phyloP scores from a whole-genome alignment of 1,140 invertebrate genomes.

The Epicauta chinensis region DNA sequence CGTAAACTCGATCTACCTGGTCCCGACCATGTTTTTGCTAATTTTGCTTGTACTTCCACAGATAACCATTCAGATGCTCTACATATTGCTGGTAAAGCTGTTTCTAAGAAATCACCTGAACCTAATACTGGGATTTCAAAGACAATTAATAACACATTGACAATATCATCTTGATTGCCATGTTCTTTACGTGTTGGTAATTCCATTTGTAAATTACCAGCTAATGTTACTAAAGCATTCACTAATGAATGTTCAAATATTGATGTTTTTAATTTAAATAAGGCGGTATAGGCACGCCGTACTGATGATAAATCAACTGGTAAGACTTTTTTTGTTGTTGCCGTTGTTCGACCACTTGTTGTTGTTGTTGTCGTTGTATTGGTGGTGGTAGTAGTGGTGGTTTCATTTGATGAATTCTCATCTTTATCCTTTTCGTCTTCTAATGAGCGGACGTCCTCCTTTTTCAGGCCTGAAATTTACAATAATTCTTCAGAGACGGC shows the following conservation, averaged over 20 bases:
- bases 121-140: slow-evolving; percentile 81
- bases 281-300: slow-evolving; percentile 54
- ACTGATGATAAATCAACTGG: slow-evolving; percentile 54
- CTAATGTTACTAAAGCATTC: slow-evolving; percentile 67
- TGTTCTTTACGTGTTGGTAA: slow-evolving; percentile 55
- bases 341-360: no score
- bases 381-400: no score
- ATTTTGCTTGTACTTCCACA: slow-evolving; percentile 67
- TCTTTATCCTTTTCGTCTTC: slow-evolving; percentile 81
- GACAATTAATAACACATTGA: slow-evolving; percentile 80
- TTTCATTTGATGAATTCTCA: slow-evolving; percentile 56
- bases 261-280: slow-evolving; percentile 45
- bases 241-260: slow-evolving; percentile 69
- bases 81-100: slow-evolving; percentile 73
- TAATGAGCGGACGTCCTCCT: slow-evolving; percentile 61
- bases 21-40: slow-evolving; percentile 72
- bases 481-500: no score
- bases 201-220: slow-evolving; percentile 67
- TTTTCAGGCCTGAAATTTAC: slow-evolving; percentile 47
- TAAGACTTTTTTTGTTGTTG: slow-evolving; percentile 20
- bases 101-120: slow-evolving; percentile 73
- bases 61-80: slow-evolving; percentile 68
- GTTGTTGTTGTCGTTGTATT: no score
- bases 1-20: slow-evolving; percentile 64
- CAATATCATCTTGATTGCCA: slow-evolving; percentile 48